These are phyloP conservation scores for Cynaeus angustus DNA, from an alignment of 2,888 invertebrate genomes.

Conservation along the genomic window DNA sequence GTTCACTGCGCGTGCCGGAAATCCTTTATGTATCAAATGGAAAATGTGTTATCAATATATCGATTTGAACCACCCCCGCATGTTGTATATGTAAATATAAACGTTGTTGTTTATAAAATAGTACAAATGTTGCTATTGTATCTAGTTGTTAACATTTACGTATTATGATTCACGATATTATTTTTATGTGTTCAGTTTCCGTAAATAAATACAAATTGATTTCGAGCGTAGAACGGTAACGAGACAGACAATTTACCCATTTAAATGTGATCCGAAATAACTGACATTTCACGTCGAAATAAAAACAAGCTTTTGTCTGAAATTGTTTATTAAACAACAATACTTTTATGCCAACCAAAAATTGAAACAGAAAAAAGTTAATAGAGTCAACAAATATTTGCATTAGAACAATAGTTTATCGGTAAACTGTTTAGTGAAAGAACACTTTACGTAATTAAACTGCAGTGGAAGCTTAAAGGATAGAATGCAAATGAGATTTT, in stretches of 20 bases:
- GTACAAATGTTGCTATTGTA: background rate
- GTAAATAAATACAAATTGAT: conserved; percentile 1
- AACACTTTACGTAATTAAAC: conserved; percentile 34
- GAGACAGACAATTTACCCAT: background rate
- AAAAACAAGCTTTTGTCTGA: background rate
- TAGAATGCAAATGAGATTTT: conserved; percentile 21
- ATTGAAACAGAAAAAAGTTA: conserved; percentile 10
- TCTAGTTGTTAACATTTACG: background rate
- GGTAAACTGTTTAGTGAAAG: conserved; percentile 16
- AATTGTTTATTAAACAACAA: background rate
- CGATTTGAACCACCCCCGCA: no score
- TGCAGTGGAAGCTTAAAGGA: conserved; percentile 18
- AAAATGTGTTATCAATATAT: no score
- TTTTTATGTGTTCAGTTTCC: background rate
- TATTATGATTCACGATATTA: background rate
- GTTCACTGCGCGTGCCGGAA: no score
- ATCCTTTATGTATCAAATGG: no score
- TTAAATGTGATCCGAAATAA: background rate
- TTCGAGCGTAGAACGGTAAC: background rate
- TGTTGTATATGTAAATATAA: no score
- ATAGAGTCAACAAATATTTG: conserved; percentile 25
- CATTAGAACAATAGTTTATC: conserved; percentile 30
- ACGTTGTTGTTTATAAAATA: no score
- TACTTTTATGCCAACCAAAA: background rate
- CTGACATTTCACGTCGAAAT: background rate